Evolutionary conservation across 2,797 vertebrate species (phyloP).

Genomic region (Esox lucius): DNA sequence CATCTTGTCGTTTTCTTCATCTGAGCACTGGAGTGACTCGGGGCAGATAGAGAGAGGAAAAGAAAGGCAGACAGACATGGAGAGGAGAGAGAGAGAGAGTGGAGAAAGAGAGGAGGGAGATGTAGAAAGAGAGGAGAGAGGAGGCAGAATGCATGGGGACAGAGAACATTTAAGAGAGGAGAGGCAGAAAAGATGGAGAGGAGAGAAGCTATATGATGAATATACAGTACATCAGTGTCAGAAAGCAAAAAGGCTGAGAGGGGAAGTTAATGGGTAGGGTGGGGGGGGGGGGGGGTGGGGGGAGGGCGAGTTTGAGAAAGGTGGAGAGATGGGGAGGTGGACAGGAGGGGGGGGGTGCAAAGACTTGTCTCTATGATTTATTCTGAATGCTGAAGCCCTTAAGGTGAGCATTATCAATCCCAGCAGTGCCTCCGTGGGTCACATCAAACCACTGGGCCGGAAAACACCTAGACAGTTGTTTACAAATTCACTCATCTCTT

Average conservation of each 20-base stretch:
- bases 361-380: slow-evolving; percentile 70
- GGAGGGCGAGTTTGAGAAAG: not conserved
- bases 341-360: slow-evolving; percentile 41
- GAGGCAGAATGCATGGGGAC: no score
- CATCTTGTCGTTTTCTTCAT: slow-evolving; percentile 68
- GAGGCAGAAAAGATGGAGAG: not conserved
- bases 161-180: not conserved
- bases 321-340: slow-evolving; percentile 47
- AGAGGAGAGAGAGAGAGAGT: slow-evolving; percentile 43
- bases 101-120: not conserved
- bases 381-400: slow-evolving; percentile 64
- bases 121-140: not conserved
- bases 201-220: not conserved
- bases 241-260: slow-evolving; percentile 24
- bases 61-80: slow-evolving; percentile 60
- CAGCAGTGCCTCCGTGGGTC: slow-evolving; percentile 70
- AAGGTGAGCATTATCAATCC: slow-evolving; percentile 70
- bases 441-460: slow-evolving; percentile 68
- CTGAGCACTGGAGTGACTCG: slow-evolving; percentile 43
- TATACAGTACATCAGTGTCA: no score
- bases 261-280: not conserved
- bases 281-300: no score
- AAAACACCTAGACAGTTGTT: slow-evolving; percentile 73
- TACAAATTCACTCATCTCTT: slow-evolving; percentile 67
- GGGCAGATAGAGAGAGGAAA: slow-evolving; percentile 37